These are phyloP conservation scores for Momotus momota DNA, from an alignment of 2,797 vertebrate genomes.

Conservation along the genomic window DNA sequence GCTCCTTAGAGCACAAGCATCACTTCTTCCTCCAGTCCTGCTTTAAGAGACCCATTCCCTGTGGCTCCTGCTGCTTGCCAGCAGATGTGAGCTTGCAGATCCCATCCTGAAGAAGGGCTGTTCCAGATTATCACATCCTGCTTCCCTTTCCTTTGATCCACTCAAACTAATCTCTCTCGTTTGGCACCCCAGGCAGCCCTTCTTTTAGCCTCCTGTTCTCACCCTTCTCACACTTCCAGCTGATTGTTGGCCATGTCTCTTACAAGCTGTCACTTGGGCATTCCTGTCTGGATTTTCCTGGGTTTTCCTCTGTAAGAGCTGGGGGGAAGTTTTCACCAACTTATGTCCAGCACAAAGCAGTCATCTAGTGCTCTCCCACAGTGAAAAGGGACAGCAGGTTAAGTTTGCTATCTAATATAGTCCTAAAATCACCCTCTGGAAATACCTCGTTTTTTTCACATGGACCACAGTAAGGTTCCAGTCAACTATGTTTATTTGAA, in stretches of 20 bases:
- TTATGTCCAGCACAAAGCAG: background rate
- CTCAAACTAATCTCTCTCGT: background rate
- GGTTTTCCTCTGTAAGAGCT: background rate
- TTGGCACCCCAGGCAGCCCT: background rate
- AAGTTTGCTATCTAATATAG: background rate
- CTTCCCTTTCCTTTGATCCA: conserved; percentile 22
- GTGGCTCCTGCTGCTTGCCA: background rate
- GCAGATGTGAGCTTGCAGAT: background rate
- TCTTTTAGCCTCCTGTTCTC: conserved; percentile 19
- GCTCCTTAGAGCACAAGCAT: background rate
- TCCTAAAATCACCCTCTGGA: background rate
- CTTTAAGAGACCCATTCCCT: background rate
- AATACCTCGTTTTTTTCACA: background rate
- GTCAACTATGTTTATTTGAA: background rate
- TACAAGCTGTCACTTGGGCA: background rate
- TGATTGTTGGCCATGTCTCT: background rate
- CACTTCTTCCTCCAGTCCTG: background rate
- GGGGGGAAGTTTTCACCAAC: background rate
- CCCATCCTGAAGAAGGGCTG: background rate
- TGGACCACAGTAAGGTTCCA: background rate
- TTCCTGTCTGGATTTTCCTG: background rate
- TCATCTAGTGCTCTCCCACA: background rate
- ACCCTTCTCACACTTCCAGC: background rate
- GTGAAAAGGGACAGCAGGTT: background rate
- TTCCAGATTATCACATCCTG: background rate